These are phyloP conservation scores for Malurus alboscapulatus DNA, from an alignment of 2,113 vertebrate species.

Conservation along the genomic window DNA sequence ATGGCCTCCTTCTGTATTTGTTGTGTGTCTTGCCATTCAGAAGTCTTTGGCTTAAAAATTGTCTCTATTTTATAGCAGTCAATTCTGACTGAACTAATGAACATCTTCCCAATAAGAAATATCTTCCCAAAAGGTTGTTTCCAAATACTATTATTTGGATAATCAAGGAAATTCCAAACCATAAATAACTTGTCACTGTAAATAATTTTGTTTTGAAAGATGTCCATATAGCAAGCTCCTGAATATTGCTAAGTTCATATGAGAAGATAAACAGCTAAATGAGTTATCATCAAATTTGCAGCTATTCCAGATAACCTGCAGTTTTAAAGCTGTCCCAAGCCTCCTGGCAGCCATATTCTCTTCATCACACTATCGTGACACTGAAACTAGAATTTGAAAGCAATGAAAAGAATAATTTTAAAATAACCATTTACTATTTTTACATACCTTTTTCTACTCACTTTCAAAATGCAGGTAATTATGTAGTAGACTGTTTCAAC, in stretches of 20 bases:
- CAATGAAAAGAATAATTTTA: neutral
- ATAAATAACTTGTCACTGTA: neutral
- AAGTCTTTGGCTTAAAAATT: neutral
- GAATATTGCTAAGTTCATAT: neutral
- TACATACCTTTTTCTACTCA: neutral
- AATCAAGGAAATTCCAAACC: neutral
- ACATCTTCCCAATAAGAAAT: neutral
- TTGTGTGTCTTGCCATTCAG: neutral
- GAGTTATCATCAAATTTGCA: neutral
- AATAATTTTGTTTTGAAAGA: neutral
- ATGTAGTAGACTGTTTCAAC: neutral
- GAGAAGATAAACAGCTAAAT: neutral
- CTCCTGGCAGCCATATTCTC: neutral
- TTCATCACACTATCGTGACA: neutral
- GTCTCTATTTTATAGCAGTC: neutral
- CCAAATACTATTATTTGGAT: neutral
- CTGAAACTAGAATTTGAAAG: neutral
- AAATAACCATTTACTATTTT: neutral
- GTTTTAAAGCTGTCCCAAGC: neutral
- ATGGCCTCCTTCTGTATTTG: neutral
- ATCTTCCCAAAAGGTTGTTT: neutral
- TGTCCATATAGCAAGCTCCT: neutral
- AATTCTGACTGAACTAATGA: neutral
- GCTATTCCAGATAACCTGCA: neutral
- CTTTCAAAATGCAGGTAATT: neutral